Conservation (phyloP, 2,113 vertebrate species). For the Meles meles region DNA sequence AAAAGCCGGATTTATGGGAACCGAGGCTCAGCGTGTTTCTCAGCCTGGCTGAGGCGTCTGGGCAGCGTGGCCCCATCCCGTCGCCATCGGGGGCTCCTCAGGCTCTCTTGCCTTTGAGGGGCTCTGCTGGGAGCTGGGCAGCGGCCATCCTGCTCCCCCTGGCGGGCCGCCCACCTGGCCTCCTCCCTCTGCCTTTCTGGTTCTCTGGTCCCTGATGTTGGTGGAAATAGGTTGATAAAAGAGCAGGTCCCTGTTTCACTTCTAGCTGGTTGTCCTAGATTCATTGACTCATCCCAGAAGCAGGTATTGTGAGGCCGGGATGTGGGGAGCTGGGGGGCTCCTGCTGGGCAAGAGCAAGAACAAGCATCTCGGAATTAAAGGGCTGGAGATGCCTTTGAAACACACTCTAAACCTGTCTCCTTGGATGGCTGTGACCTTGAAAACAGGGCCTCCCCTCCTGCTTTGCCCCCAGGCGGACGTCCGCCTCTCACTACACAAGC, state of each 20-base stretch:
- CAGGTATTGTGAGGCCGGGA: not conserved
- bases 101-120: not conserved
- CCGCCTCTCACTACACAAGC: fast-evolving
- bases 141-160: not conserved
- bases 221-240: not conserved
- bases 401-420: not conserved
- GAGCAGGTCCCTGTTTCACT: not conserved
- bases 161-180: not conserved
- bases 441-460: not conserved
- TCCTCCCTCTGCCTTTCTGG: not conserved
- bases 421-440: not conserved
- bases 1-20: slow-evolving; percentile 57
- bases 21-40: slow-evolving; percentile 14
- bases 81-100: not conserved
- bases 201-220: not conserved
- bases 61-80: not conserved
- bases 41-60: not conserved
- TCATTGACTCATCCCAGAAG: not conserved
- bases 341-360: not conserved
- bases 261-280: slow-evolving; percentile 2
- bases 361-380: not conserved
- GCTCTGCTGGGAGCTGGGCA: not conserved
- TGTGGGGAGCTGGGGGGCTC: not conserved
- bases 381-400: not conserved
- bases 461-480: not conserved